Evolutionary conservation across 2,113 vertebrate genomes (phyloP), one percentile per base, ranked within the genome.

Genomic region (Vidua chalybeata): DNA sequence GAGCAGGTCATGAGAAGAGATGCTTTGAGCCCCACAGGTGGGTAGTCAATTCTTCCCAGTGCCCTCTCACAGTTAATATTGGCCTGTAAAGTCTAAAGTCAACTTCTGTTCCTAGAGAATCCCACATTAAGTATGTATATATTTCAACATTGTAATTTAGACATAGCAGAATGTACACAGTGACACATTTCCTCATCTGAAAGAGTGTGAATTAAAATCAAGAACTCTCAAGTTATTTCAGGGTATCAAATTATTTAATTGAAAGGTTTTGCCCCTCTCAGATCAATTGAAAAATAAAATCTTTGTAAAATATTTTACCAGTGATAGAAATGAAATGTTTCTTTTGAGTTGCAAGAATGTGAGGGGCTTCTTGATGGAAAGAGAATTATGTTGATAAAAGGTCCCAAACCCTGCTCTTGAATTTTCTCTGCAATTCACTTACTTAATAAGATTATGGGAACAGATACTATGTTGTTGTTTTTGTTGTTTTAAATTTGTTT

Each of bases 401-500:
- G 9, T 80, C 22, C 46, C 22, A 35, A 91, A 18, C 28, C 5
- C 55, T 80, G 39, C 20, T 80, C 46, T 67, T 74, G 66, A 85
- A 83, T 85, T 89, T 94, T 96, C 37, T 80, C 67, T 59, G 43
- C 27, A 91, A 41, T 79, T 84, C 52, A 51, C 43, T 93, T 37
- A 58, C 18, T 13, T 89, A 76, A 73, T 66, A 77, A 80, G 59
- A 89, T 86, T 67, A 90, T 4, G 11, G 66, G 22, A 83, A 73
- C 27, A 80, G 78, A 83, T 71, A 72, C 10, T 5, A 46, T 6
- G 31, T 69, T 62, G 14, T 68, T 58, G 11, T 52, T 84, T 63
- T 48, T 81, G n/a, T 76, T 90, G 26, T 68, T 96, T 85, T 73
- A 73, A 90, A 85, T 79, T 66, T 87, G 39, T 82, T 89, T 90